Conservation (phyloP, 2,888 invertebrate species). For the Druceiella hillmani region DNA sequence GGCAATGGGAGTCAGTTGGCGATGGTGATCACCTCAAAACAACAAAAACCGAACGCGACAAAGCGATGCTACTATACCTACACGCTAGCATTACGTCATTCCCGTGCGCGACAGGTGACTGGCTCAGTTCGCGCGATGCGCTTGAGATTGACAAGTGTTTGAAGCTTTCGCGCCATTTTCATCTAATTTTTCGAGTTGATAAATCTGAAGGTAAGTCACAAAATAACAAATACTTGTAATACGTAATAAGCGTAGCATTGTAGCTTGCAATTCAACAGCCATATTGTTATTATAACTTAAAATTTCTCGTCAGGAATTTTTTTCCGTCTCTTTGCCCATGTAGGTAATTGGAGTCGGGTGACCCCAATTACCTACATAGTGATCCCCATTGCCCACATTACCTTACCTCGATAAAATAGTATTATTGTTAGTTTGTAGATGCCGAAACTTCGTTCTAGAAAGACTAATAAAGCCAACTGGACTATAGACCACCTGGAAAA, state of each 20-base stretch:
- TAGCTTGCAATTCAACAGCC: too few species aligned
- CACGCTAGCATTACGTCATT: conserved; percentile 4
- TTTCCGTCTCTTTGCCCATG: conserved; percentile 15
- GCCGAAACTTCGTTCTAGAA: conserved; percentile 21
- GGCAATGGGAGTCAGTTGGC: too few species aligned
- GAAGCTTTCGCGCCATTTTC: conserved; percentile 8
- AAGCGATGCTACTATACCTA: too few species aligned
- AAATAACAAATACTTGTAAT: conserved; percentile 14
- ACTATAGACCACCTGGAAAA: conserved; percentile 19
- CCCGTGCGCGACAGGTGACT: too few species aligned
- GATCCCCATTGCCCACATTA: conserved; percentile 12
- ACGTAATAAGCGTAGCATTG: too few species aligned
- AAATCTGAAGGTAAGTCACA: conserved; percentile 21
- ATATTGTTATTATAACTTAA: too few species aligned
- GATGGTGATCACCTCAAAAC: too few species aligned
- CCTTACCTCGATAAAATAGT: conserved; percentile 11
- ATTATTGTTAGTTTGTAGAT: conserved; percentile 17
- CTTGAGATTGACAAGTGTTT: conserved; percentile 1
- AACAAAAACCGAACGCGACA: too few species aligned
- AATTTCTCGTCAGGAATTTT: conserved; percentile 4
- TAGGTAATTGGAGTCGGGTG: conserved; percentile 21
- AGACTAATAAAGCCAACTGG: conserved; percentile 20
- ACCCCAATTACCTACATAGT: conserved; percentile 17
- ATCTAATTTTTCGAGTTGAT: conserved; percentile 20
- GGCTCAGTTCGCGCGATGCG: too few species aligned